A percentile compares a stretch with the other conserved stretches of the same genome.
Conservation (phyloP, 2,113 vertebrate genomes). For the Meleagris gallopavo region DNA sequence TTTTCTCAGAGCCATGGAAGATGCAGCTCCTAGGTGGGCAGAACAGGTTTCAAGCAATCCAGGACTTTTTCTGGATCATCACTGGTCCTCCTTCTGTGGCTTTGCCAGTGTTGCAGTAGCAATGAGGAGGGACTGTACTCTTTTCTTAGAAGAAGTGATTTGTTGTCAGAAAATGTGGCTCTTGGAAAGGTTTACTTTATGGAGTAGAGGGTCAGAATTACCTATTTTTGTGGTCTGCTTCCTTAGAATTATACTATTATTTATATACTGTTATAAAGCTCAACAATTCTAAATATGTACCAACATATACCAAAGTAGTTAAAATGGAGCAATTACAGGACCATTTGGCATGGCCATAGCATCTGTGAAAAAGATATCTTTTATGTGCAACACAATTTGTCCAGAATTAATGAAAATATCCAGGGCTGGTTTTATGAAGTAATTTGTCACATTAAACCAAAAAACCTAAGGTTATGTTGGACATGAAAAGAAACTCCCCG, state of each 20-base stretch:
- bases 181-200: background rate
- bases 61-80: background rate
- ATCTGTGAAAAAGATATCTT: constrained; percentile 61
- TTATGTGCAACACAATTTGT: constrained; percentile 67
- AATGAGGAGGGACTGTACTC: background rate
- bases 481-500: constrained; percentile 71
- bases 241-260: background rate
- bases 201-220: background rate
- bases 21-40: background rate
- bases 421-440: constrained; percentile 65
- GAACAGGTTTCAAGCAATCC: background rate
- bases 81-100: background rate
- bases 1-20: background rate
- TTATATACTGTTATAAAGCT: background rate
- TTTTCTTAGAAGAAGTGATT: background rate
- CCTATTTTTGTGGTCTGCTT: background rate
- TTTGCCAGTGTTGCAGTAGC: background rate
- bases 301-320: constrained; percentile 13
- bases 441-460: constrained; percentile 71
- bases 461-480: constrained; percentile 63
- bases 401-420: constrained; percentile 72
- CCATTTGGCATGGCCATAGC: constrained; percentile 52
- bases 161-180: background rate
- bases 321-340: constrained; percentile 41
- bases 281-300: constrained; percentile 40